Percentiles rank a stretch among this genome's conserved stretches.
These are phyloP conservation scores for Chaitophorus viminalis DNA, from an alignment of 2,888 invertebrate species.

Conservation along the genomic window DNA sequence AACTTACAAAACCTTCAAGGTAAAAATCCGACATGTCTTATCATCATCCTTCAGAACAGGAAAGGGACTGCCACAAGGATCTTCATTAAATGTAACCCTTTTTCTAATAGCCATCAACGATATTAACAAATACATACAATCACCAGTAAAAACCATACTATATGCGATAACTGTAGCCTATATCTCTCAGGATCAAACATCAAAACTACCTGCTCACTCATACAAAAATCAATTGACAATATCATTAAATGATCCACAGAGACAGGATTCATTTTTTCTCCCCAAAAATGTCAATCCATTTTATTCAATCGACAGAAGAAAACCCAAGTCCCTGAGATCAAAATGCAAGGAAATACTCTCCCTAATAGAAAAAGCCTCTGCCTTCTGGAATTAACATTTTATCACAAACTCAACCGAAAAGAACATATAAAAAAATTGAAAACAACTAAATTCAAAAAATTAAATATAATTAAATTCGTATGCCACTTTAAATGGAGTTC, in stretches of 20 bases:
- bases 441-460: background rate
- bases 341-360: too few species aligned
- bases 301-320: conserved; percentile 13
- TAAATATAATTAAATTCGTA: background rate
- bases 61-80: conserved; percentile 18
- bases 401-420: too few species aligned
- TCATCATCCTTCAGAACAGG: background rate
- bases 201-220: too few species aligned
- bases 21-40: background rate
- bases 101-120: conserved; percentile 26
- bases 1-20: background rate
- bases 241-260: too few species aligned
- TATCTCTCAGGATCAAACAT: too few species aligned
- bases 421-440: background rate
- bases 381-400: too few species aligned
- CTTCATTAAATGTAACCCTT: background rate
- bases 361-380: too few species aligned
- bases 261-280: background rate
- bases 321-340: background rate
- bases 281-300: conserved; percentile 1
- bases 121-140: too few species aligned
- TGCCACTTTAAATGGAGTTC: background rate
- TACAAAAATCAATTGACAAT: too few species aligned
- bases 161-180: too few species aligned
- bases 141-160: too few species aligned